phyloP scores from a whole-genome alignment of 2,888 invertebrate species.

The Melipona bicolor region DNA sequence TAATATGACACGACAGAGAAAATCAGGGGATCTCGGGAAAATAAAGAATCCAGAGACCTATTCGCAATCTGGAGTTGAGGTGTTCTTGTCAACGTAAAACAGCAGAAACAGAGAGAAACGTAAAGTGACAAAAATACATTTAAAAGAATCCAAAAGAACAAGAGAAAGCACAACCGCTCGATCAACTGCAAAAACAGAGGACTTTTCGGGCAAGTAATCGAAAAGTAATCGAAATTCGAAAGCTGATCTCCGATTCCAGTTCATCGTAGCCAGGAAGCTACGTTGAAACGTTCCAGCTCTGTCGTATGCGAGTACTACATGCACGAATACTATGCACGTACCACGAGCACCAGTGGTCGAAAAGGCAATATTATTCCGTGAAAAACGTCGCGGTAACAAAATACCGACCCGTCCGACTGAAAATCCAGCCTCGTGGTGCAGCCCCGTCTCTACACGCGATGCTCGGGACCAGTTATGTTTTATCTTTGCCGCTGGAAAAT shows the following conservation, averaged over 20 bases:
- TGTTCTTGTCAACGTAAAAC: too few species aligned
- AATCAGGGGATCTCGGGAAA: too few species aligned
- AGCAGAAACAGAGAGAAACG: too few species aligned
- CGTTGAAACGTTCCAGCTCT: not conserved
- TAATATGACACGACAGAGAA: too few species aligned
- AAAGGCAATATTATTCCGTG: slow-evolving; percentile 35
- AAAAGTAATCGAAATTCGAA: too few species aligned
- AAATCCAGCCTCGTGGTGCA: not conserved
- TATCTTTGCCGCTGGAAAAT: slow-evolving; percentile 13
- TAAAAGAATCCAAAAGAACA: too few species aligned
- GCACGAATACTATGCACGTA: not conserved
- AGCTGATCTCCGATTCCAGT: not conserved
- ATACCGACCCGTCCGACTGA: slow-evolving; percentile 6
- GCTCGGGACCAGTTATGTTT: slow-evolving; percentile 1
- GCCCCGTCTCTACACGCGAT: not conserved
- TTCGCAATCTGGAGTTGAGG: too few species aligned
- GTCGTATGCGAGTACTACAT: not conserved
- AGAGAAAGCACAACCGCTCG: not conserved
- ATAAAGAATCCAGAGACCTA: too few species aligned
- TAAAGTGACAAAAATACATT: too few species aligned
- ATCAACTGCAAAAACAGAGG: not conserved
- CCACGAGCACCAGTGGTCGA: not conserved
- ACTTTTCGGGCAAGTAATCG: not conserved
- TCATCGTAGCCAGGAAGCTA: not conserved
- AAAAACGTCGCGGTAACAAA: slow-evolving; percentile 27